Evolutionary conservation across 2,797 vertebrate genomes (phyloP).

Genomic region (Coranthus polyacanthus): DNA sequence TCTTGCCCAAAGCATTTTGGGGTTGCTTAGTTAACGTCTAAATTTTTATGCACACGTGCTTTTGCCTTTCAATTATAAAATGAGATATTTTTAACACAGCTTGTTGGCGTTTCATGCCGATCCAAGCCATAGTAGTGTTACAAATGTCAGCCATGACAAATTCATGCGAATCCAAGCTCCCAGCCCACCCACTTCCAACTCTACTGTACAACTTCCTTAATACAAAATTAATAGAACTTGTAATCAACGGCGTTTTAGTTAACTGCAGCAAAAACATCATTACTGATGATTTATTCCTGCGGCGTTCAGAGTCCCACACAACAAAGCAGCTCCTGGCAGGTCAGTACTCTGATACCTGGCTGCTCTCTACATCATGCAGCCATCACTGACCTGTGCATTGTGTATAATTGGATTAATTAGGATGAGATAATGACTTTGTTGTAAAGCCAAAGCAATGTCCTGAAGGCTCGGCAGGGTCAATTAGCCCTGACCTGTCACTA

Average conservation of each 20-base stretch:
- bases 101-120: no score
- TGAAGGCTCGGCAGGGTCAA: conserved; percentile 50
- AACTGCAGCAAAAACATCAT: background rate
- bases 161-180: no score
- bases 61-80: no score
- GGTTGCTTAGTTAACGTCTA: no score
- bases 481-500: conserved; percentile 49
- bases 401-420: conserved; percentile 68
- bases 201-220: background rate
- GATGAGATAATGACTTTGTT: conserved; percentile 63
- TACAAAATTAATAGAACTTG: background rate
- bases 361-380: conserved; percentile 20
- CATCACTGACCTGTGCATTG: conserved; percentile 50
- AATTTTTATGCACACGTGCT: no score
- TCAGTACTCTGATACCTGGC: conserved; percentile 19
- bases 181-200: background rate
- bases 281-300: conserved; percentile 16
- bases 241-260: conserved; percentile 1
- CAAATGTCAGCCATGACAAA: no score
- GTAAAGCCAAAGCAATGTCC: conserved; percentile 54
- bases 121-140: no score
- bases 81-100: no score
- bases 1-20: no score
- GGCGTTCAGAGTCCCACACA: background rate
- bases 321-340: conserved; percentile 12